phyloP scores from a whole-genome alignment of 2,888 invertebrate species.

The Mamestra brassicae region DNA sequence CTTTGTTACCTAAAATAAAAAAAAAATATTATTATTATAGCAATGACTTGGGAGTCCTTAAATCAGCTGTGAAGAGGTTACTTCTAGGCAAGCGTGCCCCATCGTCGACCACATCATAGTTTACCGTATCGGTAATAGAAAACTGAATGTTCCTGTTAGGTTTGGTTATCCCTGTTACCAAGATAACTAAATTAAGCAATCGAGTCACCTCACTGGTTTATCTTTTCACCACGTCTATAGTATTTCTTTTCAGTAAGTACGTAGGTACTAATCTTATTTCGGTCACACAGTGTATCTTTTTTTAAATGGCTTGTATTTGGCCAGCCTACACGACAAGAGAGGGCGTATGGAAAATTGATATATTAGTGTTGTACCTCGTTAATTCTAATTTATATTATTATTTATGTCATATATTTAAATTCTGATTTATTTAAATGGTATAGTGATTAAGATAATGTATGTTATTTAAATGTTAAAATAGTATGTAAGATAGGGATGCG shows the following conservation, averaged over 20 bases:
- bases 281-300: slow-evolving; percentile 6
- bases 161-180: no score
- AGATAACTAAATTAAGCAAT: not conserved
- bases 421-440: slow-evolving; percentile 49
- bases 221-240: not conserved
- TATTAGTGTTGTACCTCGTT: slow-evolving; percentile 39
- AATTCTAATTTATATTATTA: slow-evolving; percentile 42
- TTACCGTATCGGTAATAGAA: no score
- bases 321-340: slow-evolving; percentile 7
- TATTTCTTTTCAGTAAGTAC: no score
- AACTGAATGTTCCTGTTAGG: no score
- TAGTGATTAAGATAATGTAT: slow-evolving; percentile 45
- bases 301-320: not conserved
- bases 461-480: slow-evolving; percentile 29
- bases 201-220: not conserved
- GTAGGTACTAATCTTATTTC: not conserved
- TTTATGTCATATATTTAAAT: slow-evolving; percentile 43
- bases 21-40: no score
- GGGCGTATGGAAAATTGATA: slow-evolving; percentile 48
- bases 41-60: no score
- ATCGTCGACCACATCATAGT: no score
- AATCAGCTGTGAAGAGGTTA: no score
- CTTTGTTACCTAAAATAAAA: no score
- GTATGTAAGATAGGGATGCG: slow-evolving; percentile 15
- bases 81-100: no score